Conservation (phyloP, 2,888 invertebrate genomes). For the Steinernema carpocapsae region DNA sequence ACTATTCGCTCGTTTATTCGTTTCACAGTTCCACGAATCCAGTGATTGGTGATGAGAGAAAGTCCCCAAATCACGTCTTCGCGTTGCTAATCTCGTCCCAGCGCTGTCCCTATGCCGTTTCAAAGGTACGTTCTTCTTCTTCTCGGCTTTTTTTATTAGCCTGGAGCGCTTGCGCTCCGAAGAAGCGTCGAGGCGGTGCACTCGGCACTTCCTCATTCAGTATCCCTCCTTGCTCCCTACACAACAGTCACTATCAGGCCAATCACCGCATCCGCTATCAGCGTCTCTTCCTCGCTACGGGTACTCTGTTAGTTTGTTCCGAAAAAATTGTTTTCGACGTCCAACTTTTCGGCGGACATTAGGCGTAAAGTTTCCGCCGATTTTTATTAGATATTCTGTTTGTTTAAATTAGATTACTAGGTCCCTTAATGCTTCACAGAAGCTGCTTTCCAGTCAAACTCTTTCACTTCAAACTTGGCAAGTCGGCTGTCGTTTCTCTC, state of each 20-base stretch:
- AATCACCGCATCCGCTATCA: too few relatives aligned
- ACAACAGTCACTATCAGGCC: too few relatives aligned
- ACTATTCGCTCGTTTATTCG: constrained; percentile 21
- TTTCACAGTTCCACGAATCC: neutral
- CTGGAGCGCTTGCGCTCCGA: neutral
- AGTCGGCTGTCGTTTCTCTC: neutral
- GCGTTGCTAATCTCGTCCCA: neutral
- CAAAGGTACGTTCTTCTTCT: constrained; percentile 12
- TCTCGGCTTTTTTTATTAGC: neutral
- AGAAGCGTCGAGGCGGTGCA: too few relatives aligned
- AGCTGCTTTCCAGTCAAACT: neutral
- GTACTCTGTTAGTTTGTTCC: neutral
- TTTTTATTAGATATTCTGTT: constrained; percentile 34
- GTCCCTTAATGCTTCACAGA: constrained; percentile 31
- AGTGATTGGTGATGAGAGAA: constrained; percentile 7
- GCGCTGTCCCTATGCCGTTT: constrained; percentile 24
- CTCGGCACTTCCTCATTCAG: too few relatives aligned
- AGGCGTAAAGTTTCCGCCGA: constrained; percentile 29
- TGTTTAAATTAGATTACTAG: constrained; percentile 33
- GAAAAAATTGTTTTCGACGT: constrained; percentile 16
- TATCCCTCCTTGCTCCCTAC: too few relatives aligned
- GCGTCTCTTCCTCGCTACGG: neutral
- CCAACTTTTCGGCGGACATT: constrained; percentile 23
- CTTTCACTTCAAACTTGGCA: neutral
- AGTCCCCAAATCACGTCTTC: neutral